These are phyloP conservation scores for Xestoiulus laeticollis DNA, from an alignment of 2,888 invertebrate species.

Conservation along the genomic window DNA sequence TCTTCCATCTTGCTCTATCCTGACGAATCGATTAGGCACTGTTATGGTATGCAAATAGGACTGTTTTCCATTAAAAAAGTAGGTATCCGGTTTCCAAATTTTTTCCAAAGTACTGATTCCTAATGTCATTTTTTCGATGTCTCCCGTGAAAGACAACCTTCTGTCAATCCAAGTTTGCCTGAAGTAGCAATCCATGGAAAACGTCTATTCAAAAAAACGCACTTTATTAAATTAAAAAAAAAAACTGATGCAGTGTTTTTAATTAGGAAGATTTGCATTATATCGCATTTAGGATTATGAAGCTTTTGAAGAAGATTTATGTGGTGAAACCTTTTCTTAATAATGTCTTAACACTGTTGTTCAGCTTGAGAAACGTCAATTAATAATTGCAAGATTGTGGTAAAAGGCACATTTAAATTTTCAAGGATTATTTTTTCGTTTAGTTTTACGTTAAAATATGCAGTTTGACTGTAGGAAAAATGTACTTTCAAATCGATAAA, in stretches of 20 bases:
- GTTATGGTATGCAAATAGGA: constrained; percentile 61
- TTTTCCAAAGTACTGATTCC: constrained; percentile 84
- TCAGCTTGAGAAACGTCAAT: neutral
- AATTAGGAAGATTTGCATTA: neutral
- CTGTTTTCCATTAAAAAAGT: constrained; percentile 61
- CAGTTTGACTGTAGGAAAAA: neutral
- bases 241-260: neutral
- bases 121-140: constrained; percentile 84
- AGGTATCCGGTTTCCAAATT: constrained; percentile 62
- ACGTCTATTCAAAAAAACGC: constrained; percentile 71
- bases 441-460: neutral
- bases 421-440: neutral
- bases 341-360: neutral
- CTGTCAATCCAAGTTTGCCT: constrained; percentile 84
- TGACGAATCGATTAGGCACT: constrained; percentile 60
- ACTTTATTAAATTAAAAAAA: neutral
- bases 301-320: neutral
- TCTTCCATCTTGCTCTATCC: constrained; percentile 63
- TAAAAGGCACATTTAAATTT: neutral
- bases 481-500: neutral
- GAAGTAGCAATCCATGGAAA: constrained; percentile 95
- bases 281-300: neutral
- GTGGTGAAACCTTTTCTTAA: neutral
- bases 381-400: neutral
- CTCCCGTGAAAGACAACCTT: constrained; percentile 73